Base-by-base conservation (phyloP, 2,888 invertebrate genomes). In the Pristionchus japonicus region DNA sequence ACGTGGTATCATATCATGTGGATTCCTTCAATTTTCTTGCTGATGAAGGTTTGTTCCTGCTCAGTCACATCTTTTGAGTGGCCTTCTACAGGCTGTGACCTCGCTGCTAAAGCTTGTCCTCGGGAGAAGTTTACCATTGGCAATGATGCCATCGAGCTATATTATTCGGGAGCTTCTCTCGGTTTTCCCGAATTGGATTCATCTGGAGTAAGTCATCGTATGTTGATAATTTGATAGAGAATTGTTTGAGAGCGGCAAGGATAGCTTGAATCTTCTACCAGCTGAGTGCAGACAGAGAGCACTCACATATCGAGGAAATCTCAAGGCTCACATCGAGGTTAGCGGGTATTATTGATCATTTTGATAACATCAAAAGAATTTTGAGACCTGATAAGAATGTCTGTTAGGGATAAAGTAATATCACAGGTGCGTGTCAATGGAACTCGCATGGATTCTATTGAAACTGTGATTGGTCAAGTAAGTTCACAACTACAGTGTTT, bases 1-100 rank as follows among this genome's bases (percentile, higher is more conserved):
- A 95, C 87, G 91, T 95, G 20, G 92, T 93, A 23, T 92, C 92
- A 64, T 93, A 95, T 82, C 98, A 99, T 95, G 96, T 98, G 77
- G 96, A 97, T 90, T 98, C 98, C 0, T 99, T 98, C 95, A 97
- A 99, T 95, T 97, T 97, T 94, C 96, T 98, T 96, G 92, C 97
- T 0, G 96, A 86, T 67, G 86, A 86, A 86, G 86, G 86, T 86
- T 47, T 7, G 37, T n/a, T 61, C n/a, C n/a, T 52, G 13, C 6
- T 27, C 3, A 47, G 7, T 67, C 9, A 31, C 15, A 23, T 43
- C 47, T 17, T 23, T 6, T 13, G 34, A 43, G 47, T 27, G 47
- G n/a, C 43, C 11, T n/a, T n/a, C n/a, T 77, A 52, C 96, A 94
- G 98, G 98, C 0, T 94, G 98, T 0, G 95, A 96, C 40, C 95